Evolutionary conservation across 1,140 invertebrate species (phyloP).

Genomic region (Pentalonia nigronervosa): DNA sequence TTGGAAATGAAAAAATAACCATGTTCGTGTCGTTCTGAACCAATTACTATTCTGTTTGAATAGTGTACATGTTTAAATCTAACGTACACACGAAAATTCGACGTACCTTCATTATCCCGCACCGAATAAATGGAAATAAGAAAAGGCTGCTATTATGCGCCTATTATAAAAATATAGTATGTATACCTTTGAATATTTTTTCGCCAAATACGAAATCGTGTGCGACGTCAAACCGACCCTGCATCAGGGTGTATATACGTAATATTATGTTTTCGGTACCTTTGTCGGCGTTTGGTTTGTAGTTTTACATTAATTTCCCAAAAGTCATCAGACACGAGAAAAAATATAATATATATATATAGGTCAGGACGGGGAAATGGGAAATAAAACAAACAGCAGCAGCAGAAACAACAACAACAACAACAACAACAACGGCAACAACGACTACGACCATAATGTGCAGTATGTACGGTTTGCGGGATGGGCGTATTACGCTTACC

Average conservation of each 20-base stretch:
- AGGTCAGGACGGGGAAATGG: neutral
- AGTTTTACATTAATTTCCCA: neutral
- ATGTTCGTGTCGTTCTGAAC: neutral
- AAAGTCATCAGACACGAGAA: slow-evolving; percentile 10
- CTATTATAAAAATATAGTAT: neutral
- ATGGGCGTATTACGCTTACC: neutral
- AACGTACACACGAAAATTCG: neutral
- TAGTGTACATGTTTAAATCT: neutral
- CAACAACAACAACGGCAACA: neutral
- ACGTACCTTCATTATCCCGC: neutral
- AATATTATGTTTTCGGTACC: neutral
- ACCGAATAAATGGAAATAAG: neutral
- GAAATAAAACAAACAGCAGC: neutral
- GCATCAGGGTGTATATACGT: neutral
- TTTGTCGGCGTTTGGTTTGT: neutral
- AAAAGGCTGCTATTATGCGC: neutral
- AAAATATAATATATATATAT: neutral
- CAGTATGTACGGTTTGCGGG: neutral
- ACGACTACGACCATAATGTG: neutral
- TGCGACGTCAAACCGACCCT: neutral
- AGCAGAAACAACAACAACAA: neutral
- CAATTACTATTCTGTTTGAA: neutral
- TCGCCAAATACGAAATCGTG: neutral
- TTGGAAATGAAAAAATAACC: neutral
- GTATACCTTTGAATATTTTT: neutral